Conservation (phyloP, 1,140 invertebrate genomes). For the Drosophila nebulosa region DNA sequence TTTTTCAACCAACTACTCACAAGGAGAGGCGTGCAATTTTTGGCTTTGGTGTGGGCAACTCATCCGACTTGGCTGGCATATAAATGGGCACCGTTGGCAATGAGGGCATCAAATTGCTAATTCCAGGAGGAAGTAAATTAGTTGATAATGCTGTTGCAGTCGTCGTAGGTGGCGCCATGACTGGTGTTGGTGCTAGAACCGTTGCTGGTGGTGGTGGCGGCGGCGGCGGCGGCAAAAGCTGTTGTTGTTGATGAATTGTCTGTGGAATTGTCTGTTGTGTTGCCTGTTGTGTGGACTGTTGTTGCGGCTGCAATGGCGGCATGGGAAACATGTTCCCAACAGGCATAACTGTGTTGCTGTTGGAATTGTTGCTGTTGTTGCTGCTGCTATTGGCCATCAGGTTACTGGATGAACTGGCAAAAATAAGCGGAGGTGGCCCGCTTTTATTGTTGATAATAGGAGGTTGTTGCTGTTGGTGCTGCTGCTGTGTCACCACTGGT, state of each 20-base stretch:
- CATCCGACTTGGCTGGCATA: conserved; percentile 56
- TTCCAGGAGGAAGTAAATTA: background rate
- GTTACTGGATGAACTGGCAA: conserved; percentile 55
- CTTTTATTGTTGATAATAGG: conserved; percentile 39
- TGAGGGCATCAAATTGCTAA: conserved; percentile 45
- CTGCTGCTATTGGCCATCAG: conserved; percentile 44
- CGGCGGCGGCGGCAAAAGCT: conserved; percentile 5
- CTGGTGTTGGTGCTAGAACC: conserved; percentile 1
- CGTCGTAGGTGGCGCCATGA: conserved; percentile 11
- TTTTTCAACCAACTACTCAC: conserved; percentile 81
- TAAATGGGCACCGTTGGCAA: conserved; percentile 41
- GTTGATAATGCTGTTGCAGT: conserved; percentile 8
- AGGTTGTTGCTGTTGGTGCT: conserved; percentile 18
- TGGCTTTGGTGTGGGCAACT: conserved; percentile 70
- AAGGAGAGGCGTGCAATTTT: conserved; percentile 81
- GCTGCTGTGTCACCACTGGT: conserved; percentile 34
- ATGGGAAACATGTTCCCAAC: conserved; percentile 5
- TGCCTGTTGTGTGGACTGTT: conserved; percentile 25
- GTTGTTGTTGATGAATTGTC: conserved; percentile 13
- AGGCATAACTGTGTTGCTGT: background rate
- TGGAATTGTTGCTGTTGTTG: conserved; percentile 25
- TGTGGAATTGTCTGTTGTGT: conserved; percentile 2
- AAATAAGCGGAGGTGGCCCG: conserved; percentile 58
- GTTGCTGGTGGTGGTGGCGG: conserved; percentile 9
- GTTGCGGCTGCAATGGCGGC: conserved; percentile 13